Base-by-base conservation (phyloP, 2,113 vertebrate genomes). In the Psittacula cyanocephala region DNA sequence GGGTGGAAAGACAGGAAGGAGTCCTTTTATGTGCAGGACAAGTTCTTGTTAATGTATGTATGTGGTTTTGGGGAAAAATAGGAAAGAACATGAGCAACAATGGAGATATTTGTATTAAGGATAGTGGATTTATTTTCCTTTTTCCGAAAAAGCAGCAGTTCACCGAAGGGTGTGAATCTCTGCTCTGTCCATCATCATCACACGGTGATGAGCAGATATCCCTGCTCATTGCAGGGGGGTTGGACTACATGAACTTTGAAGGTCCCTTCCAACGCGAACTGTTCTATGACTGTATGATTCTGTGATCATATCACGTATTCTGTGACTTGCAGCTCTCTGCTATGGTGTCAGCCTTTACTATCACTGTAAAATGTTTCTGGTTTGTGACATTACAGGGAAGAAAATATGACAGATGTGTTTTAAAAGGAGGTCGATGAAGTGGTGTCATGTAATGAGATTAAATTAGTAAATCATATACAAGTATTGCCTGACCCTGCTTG, bases 161-260 rank as follows among this genome's bases (percentile, higher is more conserved):
- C 65, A n/a, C 5, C 0, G 0, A 71, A 50, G 9, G 3, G 13
- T 4, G 5, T 31, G 41, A 71, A 46, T n/a, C 44, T 53, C 85
- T 90, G 4, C 20, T n/a, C 7, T 43, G n/a, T 53, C 71, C 77
- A 3, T 75, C n/a, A 31, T 44, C 76, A 59, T 59, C 33, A 59
- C 7, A 13, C 35, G 57, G 33, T 16, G 57, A 59, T 33, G 31
- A 22, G 31, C 55, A 33, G 55, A 13, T 13, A 33, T 35, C 57
- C 22, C 57, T 59, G 57, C 22, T 35, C 33, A 10, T 35, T 59
- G 57, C 57, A 59, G 33, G 33, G 57, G 9, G 57, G 9, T 15
- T 59, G 57, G 33, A 59, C 57, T 59, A 35, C 13, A 14, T 35
- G 33, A 59, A n/a, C 57, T 35, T 59, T 10, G 57, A 24, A 59